Evolutionary conservation across 2,797 vertebrate species (phyloP).

Genomic region (Anisognathus igniventris): DNA sequence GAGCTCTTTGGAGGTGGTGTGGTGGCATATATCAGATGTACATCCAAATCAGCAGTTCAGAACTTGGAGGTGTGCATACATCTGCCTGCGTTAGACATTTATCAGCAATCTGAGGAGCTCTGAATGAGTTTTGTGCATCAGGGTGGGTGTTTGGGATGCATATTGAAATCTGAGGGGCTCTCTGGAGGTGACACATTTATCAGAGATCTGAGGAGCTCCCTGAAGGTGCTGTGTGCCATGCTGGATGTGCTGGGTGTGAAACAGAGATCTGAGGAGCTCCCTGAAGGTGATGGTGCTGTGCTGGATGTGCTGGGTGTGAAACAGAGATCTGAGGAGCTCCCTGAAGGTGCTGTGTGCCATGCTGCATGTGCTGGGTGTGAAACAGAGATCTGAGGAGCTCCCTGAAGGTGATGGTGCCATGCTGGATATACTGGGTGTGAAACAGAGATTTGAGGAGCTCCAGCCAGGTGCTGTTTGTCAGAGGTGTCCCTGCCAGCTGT

Average conservation of each 20-base stretch:
- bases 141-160: background rate
- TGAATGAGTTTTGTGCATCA: rapidly evolving
- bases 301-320: too few relatives aligned
- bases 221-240: background rate
- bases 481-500: background rate
- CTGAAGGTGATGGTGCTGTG: too few relatives aligned
- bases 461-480: background rate
- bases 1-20: background rate
- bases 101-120: background rate
- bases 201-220: background rate
- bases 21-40: background rate
- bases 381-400: background rate
- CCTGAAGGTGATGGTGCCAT: background rate
- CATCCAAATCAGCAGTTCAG: rapidly evolving
- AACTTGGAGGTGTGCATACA: rapidly evolving
- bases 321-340: background rate
- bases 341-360: too few relatives aligned
- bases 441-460: background rate
- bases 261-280: background rate
- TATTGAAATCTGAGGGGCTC: background rate
- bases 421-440: rapidly evolving
- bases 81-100: rapidly evolving
- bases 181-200: background rate
- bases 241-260: rapidly evolving
- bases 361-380: too few relatives aligned